Evolutionary conservation across 2,797 vertebrate genomes (phyloP).

Genomic region (Hoplostethus mediterraneus): DNA sequence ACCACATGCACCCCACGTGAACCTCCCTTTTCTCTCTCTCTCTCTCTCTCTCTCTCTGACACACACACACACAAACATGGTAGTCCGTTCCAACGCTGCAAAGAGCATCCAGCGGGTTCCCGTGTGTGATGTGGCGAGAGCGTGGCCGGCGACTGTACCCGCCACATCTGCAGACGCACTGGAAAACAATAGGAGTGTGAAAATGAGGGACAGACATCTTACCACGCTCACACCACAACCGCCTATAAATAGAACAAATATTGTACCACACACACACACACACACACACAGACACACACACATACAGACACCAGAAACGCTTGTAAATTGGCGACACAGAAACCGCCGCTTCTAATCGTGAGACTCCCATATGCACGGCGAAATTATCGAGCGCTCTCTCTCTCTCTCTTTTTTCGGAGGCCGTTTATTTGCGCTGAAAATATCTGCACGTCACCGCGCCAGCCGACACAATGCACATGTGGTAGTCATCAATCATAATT

Average conservation of each 20-base stretch:
- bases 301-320: slow-evolving; percentile 38
- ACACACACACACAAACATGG: not conserved
- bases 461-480: slow-evolving; percentile 84
- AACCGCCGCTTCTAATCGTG: slow-evolving; percentile 59
- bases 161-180: slow-evolving; percentile 70
- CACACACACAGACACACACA: slow-evolving; percentile 23
- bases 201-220: slow-evolving; percentile 75
- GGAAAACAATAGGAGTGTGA: slow-evolving; percentile 78
- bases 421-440: slow-evolving; percentile 80
- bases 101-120: slow-evolving; percentile 15
- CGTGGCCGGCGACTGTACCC: slow-evolving; percentile 50
- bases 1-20: slow-evolving; percentile 31
- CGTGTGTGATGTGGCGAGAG: slow-evolving; percentile 71
- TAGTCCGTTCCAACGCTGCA: slow-evolving; percentile 41
- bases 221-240: slow-evolving; percentile 73
- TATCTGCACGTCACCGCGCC: slow-evolving; percentile 77
- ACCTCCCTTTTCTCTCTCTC: slow-evolving; percentile 6
- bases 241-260: slow-evolving; percentile 71
- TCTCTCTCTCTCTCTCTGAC: not conserved
- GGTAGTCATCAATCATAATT: slow-evolving; percentile 87
- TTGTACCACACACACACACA: slow-evolving; percentile 31
- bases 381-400: slow-evolving; percentile 56
- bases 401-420: slow-evolving; percentile 67
- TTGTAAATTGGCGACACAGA: slow-evolving; percentile 55
- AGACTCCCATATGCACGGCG: slow-evolving; percentile 51